These are phyloP conservation scores for Leptobrachium ailaonicum DNA, from an alignment of 2,113 vertebrate species.

Conservation along the genomic window DNA sequence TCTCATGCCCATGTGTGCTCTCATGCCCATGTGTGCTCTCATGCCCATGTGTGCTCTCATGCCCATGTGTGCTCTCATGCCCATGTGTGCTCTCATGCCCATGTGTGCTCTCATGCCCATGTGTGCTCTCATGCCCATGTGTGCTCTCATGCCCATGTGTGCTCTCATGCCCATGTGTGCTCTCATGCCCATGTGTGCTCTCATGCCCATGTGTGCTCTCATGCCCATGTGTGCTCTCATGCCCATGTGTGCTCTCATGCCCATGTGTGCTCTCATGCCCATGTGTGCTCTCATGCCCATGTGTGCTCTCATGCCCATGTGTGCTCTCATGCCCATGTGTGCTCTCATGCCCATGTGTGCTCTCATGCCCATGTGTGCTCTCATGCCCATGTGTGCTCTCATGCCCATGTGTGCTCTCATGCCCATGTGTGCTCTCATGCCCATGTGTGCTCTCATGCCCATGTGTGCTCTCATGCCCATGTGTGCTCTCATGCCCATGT, in stretches of 20 bases:
- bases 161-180: no score
- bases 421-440: slow-evolving; percentile 35
- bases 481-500: no score
- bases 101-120: slow-evolving; percentile 30
- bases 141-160: slow-evolving; percentile 16
- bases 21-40: slow-evolving; percentile 27
- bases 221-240: slow-evolving; percentile 31
- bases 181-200: slow-evolving; percentile 29
- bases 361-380: slow-evolving; percentile 18
- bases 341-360: slow-evolving; percentile 24
- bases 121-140: slow-evolving; percentile 23
- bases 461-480: slow-evolving; percentile 16
- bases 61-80: no score
- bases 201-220: slow-evolving; percentile 38
- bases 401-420: slow-evolving; percentile 34
- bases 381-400: no score
- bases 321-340: slow-evolving; percentile 35
- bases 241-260: slow-evolving; percentile 21
- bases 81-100: slow-evolving; percentile 40
- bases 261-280: slow-evolving; percentile 4
- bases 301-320: slow-evolving; percentile 35
- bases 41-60: slow-evolving; percentile 7
- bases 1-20: slow-evolving; percentile 31
- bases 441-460: slow-evolving; percentile 27
- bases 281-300: slow-evolving; percentile 25